Conservation (phyloP, 2,797 vertebrate genomes). For the Bradypodion ventrale region DNA sequence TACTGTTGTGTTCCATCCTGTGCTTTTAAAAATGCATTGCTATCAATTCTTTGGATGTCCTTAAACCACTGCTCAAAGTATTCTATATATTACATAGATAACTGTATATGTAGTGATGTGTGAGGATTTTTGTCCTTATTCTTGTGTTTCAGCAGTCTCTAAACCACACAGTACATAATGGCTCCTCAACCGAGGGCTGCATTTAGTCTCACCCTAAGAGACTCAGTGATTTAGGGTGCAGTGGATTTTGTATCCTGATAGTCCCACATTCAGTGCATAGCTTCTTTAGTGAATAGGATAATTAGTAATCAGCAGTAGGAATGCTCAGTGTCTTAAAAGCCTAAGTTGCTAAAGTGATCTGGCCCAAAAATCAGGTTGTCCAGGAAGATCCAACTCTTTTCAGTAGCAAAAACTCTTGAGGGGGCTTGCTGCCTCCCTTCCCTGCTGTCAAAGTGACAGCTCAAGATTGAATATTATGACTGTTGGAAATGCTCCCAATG, state of each 20-base stretch:
- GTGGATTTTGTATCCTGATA: background rate
- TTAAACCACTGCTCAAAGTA: constrained; percentile 4
- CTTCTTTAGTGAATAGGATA: background rate
- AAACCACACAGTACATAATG: background rate
- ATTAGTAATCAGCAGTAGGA: background rate
- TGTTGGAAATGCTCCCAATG: no score
- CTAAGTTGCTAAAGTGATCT: no score
- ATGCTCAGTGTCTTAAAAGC: background rate
- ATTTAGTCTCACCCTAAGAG: background rate
- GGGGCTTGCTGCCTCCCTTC: no score
- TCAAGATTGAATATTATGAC: no score
- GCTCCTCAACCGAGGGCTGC: background rate
- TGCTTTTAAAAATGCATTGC: constrained; percentile 67
- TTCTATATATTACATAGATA: background rate
- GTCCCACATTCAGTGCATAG: background rate
- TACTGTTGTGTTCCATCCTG: constrained; percentile 44
- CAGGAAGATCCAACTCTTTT: no score
- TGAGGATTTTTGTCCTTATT: background rate
- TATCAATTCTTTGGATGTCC: constrained; percentile 68
- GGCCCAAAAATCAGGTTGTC: no score
- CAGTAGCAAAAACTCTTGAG: no score
- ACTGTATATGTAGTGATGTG: background rate
- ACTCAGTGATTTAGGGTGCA: background rate
- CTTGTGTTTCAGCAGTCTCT: background rate
- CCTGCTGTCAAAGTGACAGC: no score